Evolutionary conservation across 1,140 invertebrate species (phyloP).

Genomic region (Radopholus similis): DNA sequence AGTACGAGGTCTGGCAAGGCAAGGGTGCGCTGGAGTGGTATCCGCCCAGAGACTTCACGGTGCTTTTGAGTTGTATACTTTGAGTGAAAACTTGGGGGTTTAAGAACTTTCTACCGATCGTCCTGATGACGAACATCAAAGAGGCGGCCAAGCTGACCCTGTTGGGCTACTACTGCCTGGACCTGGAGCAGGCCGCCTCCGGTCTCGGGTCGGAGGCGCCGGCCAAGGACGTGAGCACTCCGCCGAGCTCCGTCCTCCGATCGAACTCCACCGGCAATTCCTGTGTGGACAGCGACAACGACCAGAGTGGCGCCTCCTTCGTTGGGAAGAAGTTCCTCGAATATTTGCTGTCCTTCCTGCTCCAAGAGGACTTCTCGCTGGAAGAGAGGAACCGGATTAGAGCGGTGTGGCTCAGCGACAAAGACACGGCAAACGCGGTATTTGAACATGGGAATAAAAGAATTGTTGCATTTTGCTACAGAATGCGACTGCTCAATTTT

Average conservation of each 20-base stretch:
- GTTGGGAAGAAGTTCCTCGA: conserved; percentile 20
- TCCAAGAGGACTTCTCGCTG: conserved; percentile 30
- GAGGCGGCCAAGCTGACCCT: conserved; percentile 23
- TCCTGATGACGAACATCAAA: conserved; percentile 19
- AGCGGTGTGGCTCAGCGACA: conserved; percentile 23
- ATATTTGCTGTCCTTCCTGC: conserved; percentile 21
- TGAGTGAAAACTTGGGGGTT: background rate
- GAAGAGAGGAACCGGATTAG: conserved; percentile 19
- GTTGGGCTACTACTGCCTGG: conserved; percentile 27
- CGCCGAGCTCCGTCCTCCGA: conserved; percentile 5
- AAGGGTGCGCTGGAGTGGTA: conserved; percentile 24
- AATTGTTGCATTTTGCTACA: background rate
- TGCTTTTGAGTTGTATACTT: background rate
- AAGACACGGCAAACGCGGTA: background rate
- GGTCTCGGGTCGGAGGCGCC: background rate
- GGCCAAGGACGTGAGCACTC: background rate
- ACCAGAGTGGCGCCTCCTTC: no score
- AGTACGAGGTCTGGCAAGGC: conserved; percentile 20
- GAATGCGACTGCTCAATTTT: background rate
- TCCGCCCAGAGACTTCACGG: conserved; percentile 31
- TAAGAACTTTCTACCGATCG: conserved; percentile 24
- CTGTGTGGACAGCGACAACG: background rate
- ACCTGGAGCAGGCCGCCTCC: conserved; percentile 13
- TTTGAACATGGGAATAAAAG: background rate
- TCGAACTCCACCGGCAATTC: background rate